phyloP scores from a whole-genome alignment of 1,140 invertebrate species.

The Harlomillsia oculata region DNA sequence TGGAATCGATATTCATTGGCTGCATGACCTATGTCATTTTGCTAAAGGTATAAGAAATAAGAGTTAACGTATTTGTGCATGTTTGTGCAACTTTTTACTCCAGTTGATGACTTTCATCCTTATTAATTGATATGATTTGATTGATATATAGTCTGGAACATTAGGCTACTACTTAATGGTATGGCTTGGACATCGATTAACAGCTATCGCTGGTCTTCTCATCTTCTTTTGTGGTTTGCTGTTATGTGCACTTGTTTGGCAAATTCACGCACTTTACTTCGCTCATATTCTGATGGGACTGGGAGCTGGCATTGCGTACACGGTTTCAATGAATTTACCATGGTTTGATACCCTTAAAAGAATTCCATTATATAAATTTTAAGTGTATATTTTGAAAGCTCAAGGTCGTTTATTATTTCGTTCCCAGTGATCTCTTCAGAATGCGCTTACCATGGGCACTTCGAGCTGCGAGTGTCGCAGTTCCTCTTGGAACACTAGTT shows the following conservation, averaged over 20 bases:
- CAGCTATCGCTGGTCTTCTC: slow-evolving; percentile 19
- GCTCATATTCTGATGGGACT: slow-evolving; percentile 4
- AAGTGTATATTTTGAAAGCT: background rate
- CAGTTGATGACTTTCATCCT: background rate
- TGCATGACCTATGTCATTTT: background rate
- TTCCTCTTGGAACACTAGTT: slow-evolving; percentile 12
- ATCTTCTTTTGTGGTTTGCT: slow-evolving; percentile 13
- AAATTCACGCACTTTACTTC: slow-evolving; percentile 14
- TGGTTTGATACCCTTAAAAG: slow-evolving; percentile 6
- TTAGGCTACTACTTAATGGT: background rate
- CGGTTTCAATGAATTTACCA: background rate
- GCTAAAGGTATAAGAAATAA: slow-evolving; percentile 8
- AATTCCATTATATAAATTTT: background rate
- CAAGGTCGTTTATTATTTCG: background rate
- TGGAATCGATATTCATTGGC: background rate
- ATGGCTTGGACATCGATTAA: slow-evolving; percentile 15
- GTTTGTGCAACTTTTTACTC: background rate
- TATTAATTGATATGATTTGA: background rate
- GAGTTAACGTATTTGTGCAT: no score
- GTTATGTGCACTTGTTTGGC: slow-evolving; percentile 13
- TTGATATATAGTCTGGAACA: slow-evolving; percentile 3
- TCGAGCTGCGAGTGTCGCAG: background rate
- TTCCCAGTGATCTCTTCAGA: slow-evolving; percentile 13
- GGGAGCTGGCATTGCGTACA: slow-evolving; percentile 18
- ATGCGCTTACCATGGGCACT: background rate